A percentile compares a stretch with the other conserved stretches of the same genome.
Evolutionary conservation across 2,888 invertebrate species (phyloP).

Genomic region (Resseliella maxima): DNA sequence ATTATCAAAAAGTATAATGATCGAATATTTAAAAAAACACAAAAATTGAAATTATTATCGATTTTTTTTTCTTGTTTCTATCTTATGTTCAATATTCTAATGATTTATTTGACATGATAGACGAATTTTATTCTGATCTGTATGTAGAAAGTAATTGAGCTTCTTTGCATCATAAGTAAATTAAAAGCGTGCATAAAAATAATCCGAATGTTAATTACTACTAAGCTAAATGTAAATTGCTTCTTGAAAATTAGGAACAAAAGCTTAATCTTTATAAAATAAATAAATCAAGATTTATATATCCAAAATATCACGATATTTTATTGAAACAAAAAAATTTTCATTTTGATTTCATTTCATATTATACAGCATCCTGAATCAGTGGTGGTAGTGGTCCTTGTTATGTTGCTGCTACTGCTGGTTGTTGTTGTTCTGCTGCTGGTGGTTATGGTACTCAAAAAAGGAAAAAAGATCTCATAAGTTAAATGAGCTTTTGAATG

Average conservation of each 20-base stretch:
- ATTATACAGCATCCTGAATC: background rate
- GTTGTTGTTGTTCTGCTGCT: no score
- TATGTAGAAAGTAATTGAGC: constrained; percentile 1
- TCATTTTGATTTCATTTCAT: constrained; percentile 10
- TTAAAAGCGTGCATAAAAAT: constrained; percentile 2
- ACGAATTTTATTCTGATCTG: background rate
- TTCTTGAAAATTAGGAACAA: background rate
- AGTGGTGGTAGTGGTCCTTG: no score
- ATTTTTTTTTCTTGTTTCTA: no score
- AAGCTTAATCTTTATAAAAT: constrained; percentile 1
- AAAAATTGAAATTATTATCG: no score
- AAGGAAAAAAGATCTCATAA: no score
- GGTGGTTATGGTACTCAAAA: no score
- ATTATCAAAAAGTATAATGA: no score
- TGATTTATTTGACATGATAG: no score
- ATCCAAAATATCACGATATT: constrained; percentile 9
- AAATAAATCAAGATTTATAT: background rate
- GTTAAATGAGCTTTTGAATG: no score
- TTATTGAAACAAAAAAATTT: background rate
- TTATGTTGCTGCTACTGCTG: no score
- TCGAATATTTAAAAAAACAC: no score
- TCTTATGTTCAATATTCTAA: no score
- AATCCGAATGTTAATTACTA: background rate
- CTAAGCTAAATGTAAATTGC: background rate
- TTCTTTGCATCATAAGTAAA: constrained; percentile 1